phyloP scores from a whole-genome alignment of 2,797 vertebrate species.

The Calcarius lapponicus region DNA sequence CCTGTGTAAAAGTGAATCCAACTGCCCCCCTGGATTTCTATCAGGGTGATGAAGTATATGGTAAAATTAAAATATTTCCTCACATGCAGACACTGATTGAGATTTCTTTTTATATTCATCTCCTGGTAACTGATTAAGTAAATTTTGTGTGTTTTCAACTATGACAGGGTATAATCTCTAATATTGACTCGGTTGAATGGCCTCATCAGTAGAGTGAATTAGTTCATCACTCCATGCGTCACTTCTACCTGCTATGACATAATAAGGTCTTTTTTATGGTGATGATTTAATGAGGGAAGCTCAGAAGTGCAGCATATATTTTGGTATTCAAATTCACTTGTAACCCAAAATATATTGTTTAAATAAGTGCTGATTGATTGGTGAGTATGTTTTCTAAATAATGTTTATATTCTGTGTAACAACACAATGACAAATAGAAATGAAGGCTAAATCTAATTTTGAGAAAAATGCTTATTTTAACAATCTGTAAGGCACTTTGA shows the following conservation, averaged over 20 bases:
- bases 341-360: slow-evolving; percentile 1
- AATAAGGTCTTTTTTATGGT: not conserved
- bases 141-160: not conserved
- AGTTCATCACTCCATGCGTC: not conserved
- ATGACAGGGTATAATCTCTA: not conserved
- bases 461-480: not conserved
- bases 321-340: slow-evolving; percentile 4
- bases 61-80: not conserved
- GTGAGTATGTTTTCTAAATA: not conserved
- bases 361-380: not conserved
- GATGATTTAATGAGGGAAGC: not conserved
- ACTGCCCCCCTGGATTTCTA: not conserved
- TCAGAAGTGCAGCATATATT: not conserved
- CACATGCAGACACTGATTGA: not conserved
- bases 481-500: not conserved
- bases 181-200: not conserved
- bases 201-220: not conserved
- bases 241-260: not conserved
- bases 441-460: not conserved
- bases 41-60: not conserved
- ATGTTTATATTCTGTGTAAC: not conserved
- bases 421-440: not conserved
- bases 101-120: not conserved
- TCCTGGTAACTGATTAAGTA: not conserved
- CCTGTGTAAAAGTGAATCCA: not conserved